phyloP scores from a whole-genome alignment of 2,888 invertebrate genomes.

The Cryptosula pallasiana region DNA sequence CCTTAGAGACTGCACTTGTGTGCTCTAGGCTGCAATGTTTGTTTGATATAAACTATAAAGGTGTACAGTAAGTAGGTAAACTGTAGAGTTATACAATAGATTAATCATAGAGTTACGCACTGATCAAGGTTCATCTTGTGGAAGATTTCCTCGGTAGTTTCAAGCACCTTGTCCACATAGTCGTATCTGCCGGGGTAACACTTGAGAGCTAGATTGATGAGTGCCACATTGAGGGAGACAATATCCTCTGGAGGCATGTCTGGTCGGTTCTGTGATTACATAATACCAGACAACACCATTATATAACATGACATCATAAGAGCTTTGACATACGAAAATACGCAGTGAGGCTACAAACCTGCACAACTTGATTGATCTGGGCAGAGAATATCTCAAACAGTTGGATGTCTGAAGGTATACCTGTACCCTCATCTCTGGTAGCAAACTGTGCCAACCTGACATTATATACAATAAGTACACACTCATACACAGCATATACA shows the following conservation, averaged over 20 bases:
- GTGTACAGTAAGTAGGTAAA: too few relatives aligned
- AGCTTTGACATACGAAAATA: too few relatives aligned
- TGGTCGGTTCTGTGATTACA: conserved; percentile 66
- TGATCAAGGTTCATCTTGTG: conserved; percentile 78
- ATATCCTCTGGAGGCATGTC: conserved; percentile 96
- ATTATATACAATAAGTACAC: background rate
- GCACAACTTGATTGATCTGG: conserved; percentile 90
- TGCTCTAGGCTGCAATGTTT: conserved; percentile 42
- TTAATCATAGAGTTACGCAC: conserved; percentile 60
- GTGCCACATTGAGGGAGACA: conserved; percentile 83
- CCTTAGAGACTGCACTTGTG: conserved; percentile 69
- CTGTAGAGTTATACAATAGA: too few relatives aligned
- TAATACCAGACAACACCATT: background rate
- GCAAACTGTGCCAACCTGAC: conserved; percentile 49
- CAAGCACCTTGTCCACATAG: conserved; percentile 90
- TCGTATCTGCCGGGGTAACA: conserved; percentile 91
- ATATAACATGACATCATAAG: too few relatives aligned
- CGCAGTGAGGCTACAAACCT: too few relatives aligned
- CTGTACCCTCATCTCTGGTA: conserved; percentile 58
- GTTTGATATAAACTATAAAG: background rate
- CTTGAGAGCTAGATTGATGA: conserved; percentile 89
- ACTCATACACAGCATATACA: conserved; percentile 26
- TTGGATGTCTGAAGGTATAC: conserved; percentile 78
- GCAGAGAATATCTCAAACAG: conserved; percentile 97
- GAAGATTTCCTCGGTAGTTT: conserved; percentile 84